These are phyloP conservation scores for Diplosoma virens DNA, from an alignment of 23 tunicate genomes.

Conservation along the genomic window DNA sequence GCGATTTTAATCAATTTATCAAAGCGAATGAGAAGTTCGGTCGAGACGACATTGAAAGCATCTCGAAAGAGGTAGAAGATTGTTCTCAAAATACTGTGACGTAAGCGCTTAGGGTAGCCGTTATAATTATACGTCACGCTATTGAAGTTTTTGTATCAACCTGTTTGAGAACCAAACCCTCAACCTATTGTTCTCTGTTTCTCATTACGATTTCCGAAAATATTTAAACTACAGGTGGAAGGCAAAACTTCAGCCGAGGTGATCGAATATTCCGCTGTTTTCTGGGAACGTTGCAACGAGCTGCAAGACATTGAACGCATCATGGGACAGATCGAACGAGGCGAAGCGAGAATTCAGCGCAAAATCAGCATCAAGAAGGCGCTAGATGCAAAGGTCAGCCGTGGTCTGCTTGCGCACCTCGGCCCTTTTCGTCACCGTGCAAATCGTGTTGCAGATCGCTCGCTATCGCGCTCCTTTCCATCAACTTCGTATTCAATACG, in stretches of 20 bases:
- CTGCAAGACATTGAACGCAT: slow-evolving; percentile 92
- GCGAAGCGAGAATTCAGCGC: slow-evolving; percentile 88
- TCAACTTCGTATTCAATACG: slow-evolving; percentile 96
- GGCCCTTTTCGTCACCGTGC: background rate
- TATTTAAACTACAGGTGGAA: slow-evolving; percentile 54
- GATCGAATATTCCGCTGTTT: slow-evolving; percentile 91
- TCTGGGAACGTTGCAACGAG: slow-evolving; percentile 97
- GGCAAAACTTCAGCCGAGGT: slow-evolving; percentile 95
- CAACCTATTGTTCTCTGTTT: too few relatives aligned
- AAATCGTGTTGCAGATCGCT: slow-evolving; percentile 50
- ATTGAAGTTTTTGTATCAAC: too few relatives aligned
- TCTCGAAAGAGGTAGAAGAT: slow-evolving; percentile 91
- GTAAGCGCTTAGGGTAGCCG: too few relatives aligned
- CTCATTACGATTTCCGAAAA: too few relatives aligned
- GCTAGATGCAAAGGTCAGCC: slow-evolving; percentile 74
- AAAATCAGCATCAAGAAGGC: slow-evolving; percentile 97
- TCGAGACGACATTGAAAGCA: slow-evolving; percentile 92
- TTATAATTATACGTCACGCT: too few relatives aligned
- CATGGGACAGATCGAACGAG: slow-evolving; percentile 93
- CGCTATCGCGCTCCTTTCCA: slow-evolving; percentile 94
- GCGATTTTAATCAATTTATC: slow-evolving; percentile 94
- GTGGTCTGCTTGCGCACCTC: too few relatives aligned
- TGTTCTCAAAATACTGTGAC: too few relatives aligned
- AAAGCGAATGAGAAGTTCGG: slow-evolving; percentile 98
- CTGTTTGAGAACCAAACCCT: too few relatives aligned